These are phyloP conservation scores for Cremastinae sp. DNA, from an alignment of 2,888 invertebrate species.

Conservation along the genomic window DNA sequence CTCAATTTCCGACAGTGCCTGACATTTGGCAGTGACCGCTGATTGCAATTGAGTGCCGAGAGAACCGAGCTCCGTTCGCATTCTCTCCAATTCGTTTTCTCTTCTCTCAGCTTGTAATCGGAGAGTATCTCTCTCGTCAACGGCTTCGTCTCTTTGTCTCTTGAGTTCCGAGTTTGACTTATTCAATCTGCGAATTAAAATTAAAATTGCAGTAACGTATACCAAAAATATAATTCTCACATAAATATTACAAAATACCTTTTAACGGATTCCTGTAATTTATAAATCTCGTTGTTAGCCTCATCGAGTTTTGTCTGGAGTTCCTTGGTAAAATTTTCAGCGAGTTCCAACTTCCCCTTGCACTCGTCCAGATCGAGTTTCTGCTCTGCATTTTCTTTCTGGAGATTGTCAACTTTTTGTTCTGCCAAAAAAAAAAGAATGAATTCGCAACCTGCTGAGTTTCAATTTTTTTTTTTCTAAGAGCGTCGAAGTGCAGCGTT, in stretches of 20 bases:
- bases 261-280: slow-evolving; percentile 84
- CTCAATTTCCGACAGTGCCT: slow-evolving; percentile 89
- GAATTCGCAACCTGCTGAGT: background rate
- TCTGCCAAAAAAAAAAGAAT: slow-evolving; percentile 77
- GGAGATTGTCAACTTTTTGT: slow-evolving; percentile 82
- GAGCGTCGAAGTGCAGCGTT: background rate
- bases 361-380: slow-evolving; percentile 85
- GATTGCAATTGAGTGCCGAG: slow-evolving; percentile 88
- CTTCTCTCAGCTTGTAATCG: slow-evolving; percentile 87
- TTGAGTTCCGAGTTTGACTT: slow-evolving; percentile 85
- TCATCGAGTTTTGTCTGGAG: slow-evolving; percentile 85
- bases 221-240: no score
- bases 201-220: no score
- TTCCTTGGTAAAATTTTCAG: slow-evolving; percentile 84
- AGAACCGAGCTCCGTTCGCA: slow-evolving; percentile 86
- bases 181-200: slow-evolving; percentile 80
- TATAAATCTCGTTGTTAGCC: slow-evolving; percentile 84
- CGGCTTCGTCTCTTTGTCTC: slow-evolving; percentile 86
- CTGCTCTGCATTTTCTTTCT: slow-evolving; percentile 82
- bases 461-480: background rate
- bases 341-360: slow-evolving; percentile 83
- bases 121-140: slow-evolving; percentile 89
- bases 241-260: slow-evolving; percentile 78
- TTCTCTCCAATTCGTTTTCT: slow-evolving; percentile 87
- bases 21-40: slow-evolving; percentile 91